A percentile compares a stretch with the other conserved stretches of the same genome.
Conservation (phyloP, 1,140 invertebrate genomes). For the Zelostemma sp. region DNA sequence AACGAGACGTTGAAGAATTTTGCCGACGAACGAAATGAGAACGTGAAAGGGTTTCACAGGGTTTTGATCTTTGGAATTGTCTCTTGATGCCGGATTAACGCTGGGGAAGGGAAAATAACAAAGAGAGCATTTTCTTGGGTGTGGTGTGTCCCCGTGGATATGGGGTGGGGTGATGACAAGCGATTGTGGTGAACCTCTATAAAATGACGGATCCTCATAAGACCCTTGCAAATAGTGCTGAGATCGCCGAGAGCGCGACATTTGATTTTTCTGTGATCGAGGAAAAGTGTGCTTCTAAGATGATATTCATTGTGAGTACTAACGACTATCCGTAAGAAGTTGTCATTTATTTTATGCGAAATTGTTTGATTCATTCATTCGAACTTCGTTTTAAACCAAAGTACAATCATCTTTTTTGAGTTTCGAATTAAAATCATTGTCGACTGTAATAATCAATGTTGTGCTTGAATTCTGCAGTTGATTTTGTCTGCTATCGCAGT, state of each 20-base stretch:
- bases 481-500: conserved; percentile 47
- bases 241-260: conserved; percentile 10
- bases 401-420: too few relatives aligned
- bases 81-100: conserved; percentile 31
- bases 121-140: conserved; percentile 62
- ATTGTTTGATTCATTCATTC: too few relatives aligned
- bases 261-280: neutral
- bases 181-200: conserved; percentile 61
- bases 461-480: conserved; percentile 38
- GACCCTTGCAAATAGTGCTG: conserved; percentile 34
- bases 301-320: conserved; percentile 43
- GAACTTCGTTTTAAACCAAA: too few relatives aligned
- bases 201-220: conserved; percentile 62
- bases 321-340: neutral
- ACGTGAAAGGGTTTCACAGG: neutral
- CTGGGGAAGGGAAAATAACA: conserved; percentile 37
- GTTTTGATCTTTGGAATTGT: conserved; percentile 33
- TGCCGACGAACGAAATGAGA: too few relatives aligned
- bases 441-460: too few relatives aligned
- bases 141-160: conserved; percentile 48
- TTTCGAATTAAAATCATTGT: too few relatives aligned
- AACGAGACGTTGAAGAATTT: too few relatives aligned
- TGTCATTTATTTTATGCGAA: too few relatives aligned
- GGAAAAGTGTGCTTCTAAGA: conserved; percentile 3
- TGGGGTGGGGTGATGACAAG: conserved; percentile 57